Evolutionary conservation across 2,888 invertebrate species (phyloP), one percentile per base, ranked within the genome.

Genomic region (Siphlonurus alternatus): DNA sequence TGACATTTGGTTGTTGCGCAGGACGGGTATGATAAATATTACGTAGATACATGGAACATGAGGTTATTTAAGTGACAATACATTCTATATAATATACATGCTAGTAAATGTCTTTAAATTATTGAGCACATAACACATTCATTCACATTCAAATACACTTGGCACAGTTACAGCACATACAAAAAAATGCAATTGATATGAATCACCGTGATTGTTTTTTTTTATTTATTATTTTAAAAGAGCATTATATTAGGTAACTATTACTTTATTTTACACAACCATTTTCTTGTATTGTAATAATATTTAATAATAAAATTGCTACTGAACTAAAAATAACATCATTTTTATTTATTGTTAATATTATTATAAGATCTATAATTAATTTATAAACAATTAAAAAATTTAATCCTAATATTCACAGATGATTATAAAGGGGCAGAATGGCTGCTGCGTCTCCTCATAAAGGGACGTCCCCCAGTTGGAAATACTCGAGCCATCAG

Each of bases 381-480:
- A n/a, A n/a, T 10, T 10, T 38, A 38, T 38, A 38, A 38, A 38
- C 38, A 38, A 10, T 38, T 38, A 38, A 38, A 38, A 38, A 38
- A 38, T 38, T 38, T 38, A 10, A 38, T 38, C 15, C 15, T 38
- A 10, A 38, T 38, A 38, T 38, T 38, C 38, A 38, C 38, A 38
- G 38, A 38, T 38, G 15, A 38, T 38, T 38, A 38, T 38, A 38
- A 38, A 38, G 38, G 38, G 15, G 38, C 38, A 38, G 38, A 38
- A 38, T 38, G 38, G 71, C 80, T 80, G 69, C 81, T 82, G 68
- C 82, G 76, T 68, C 83, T 77, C 70, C 83, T 77, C 66, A 82
- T 75, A 72, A 83, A 82, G 63, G 80, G 80, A 68, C 82, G 75
- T 62, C 83, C 80, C 67, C 82, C 78, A 2, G 78, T 74, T 23